phyloP scores from a whole-genome alignment of 1,140 invertebrate species.

The Bathynomus jamesi region DNA sequence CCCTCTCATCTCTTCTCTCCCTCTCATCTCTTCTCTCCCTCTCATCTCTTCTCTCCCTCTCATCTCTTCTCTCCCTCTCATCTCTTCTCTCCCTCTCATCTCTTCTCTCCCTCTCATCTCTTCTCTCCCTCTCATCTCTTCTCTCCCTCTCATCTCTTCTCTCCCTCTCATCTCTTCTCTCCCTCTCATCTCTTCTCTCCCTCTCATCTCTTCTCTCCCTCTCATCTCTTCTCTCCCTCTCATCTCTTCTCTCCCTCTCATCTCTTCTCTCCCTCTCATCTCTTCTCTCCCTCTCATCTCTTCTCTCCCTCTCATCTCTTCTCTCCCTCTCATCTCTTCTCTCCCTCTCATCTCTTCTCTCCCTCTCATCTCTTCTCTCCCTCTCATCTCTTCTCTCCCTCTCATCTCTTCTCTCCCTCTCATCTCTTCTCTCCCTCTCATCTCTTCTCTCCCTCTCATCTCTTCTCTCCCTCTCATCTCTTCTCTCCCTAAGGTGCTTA shows the following conservation, averaged over 20 bases:
- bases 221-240: background rate
- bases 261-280: background rate
- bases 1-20: background rate
- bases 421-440: background rate
- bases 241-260: background rate
- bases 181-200: background rate
- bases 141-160: background rate
- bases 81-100: background rate
- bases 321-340: background rate
- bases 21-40: background rate
- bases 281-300: background rate
- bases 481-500: background rate
- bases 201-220: background rate
- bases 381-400: background rate
- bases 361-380: background rate
- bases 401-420: background rate
- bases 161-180: background rate
- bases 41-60: background rate
- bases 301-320: background rate
- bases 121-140: background rate
- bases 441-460: background rate
- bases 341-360: background rate
- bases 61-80: background rate
- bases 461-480: background rate
- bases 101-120: background rate